Evolutionary conservation across 1,140 invertebrate genomes (phyloP).

Genomic region (Zaprionus ghesquierei): DNA sequence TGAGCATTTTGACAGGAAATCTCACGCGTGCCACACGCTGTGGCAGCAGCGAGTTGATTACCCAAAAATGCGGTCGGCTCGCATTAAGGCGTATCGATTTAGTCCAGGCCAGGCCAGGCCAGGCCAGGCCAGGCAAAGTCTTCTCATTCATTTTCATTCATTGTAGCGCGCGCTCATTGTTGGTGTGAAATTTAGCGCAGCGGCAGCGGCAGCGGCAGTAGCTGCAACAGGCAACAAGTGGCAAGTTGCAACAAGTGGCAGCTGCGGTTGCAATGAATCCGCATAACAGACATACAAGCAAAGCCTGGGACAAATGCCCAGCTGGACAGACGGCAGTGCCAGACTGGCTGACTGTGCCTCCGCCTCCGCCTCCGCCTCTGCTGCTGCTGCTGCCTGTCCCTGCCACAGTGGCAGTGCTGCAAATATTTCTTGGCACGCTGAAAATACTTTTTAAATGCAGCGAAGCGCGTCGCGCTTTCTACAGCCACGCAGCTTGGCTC

Average conservation of each 20-base stretch:
- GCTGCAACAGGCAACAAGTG: conserved; percentile 33
- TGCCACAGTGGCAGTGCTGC: conserved; percentile 30
- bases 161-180: conserved; percentile 78
- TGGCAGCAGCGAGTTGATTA: conserved; percentile 57
- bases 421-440: conserved; percentile 27
- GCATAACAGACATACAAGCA: conserved; percentile 76
- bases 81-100: conserved; percentile 81
- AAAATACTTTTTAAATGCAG: conserved; percentile 79
- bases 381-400: conserved; percentile 14
- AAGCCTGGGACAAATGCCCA: conserved; percentile 38
- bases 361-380: conserved; percentile 18
- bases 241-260: conserved; percentile 56
- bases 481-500: background rate
- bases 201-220: conserved; percentile 27
- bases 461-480: conserved; percentile 70
- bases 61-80: conserved; percentile 76
- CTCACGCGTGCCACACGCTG: conserved; percentile 65
- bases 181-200: conserved; percentile 80
- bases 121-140: conserved; percentile 8
- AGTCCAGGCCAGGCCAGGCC: conserved; percentile 24
- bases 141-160: conserved; percentile 69
- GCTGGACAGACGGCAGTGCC: conserved; percentile 44
- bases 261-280: conserved; percentile 78
- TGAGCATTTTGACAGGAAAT: conserved; percentile 67
- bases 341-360: conserved; percentile 37